These are phyloP conservation scores for Gnathonemus echidnorhynchus DNA, from an alignment of 2,113 vertebrate genomes.

Conservation along the genomic window DNA sequence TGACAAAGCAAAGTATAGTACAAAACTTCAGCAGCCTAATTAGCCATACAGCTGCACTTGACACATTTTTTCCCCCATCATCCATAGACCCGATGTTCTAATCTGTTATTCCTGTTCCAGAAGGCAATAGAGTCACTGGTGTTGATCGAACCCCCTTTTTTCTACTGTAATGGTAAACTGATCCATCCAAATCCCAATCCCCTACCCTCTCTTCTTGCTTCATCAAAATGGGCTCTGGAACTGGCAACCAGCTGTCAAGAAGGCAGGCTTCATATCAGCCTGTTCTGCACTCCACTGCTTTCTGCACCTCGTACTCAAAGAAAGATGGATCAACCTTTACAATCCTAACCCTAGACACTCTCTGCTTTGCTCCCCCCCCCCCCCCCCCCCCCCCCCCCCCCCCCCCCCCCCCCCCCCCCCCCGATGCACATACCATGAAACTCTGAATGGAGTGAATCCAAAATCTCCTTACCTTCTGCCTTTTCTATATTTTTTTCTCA, in stretches of 20 bases:
- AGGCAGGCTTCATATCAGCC: not conserved
- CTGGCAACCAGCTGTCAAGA: not conserved
- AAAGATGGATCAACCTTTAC: not conserved
- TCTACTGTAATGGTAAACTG: not conserved
- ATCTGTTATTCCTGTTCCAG: not conserved
- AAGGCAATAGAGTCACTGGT: not conserved
- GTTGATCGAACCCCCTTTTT: not conserved
- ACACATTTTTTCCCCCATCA: not conserved
- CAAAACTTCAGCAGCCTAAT: not conserved
- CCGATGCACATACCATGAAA: not conserved
- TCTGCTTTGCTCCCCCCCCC: not conserved
- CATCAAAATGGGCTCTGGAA: not conserved
- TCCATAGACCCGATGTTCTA: not conserved
- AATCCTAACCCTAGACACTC: not conserved
- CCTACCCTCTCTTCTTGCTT: not conserved
- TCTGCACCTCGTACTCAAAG: not conserved
- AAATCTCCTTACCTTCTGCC: not conserved
- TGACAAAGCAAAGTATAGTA: not conserved
- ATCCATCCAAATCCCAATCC: not conserved
- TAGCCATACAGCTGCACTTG: not conserved
- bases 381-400: no score
- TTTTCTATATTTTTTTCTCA: not conserved
- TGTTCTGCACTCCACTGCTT: not conserved
- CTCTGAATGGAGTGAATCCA: not conserved
- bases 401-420: not conserved